A percentile compares a stretch with the other conserved stretches of the same genome.
Evolutionary conservation across 2,113 vertebrate species (phyloP).

Genomic region (Urocolius indicus): DNA sequence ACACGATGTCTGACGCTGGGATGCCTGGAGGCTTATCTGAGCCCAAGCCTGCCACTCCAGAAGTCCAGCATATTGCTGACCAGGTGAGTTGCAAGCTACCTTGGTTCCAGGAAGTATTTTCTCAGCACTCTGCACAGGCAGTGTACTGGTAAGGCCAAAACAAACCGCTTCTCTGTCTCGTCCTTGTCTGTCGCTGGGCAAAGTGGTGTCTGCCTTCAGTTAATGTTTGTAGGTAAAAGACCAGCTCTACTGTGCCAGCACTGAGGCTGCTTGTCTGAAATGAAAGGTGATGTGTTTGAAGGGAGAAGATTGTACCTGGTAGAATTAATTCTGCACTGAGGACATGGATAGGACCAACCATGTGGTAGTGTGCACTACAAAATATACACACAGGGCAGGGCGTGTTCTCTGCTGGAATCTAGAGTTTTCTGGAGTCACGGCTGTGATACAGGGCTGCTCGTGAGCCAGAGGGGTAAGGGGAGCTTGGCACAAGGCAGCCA

Average conservation of each 20-base stretch:
- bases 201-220: background rate
- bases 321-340: background rate
- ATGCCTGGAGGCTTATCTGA: slow-evolving; percentile 69
- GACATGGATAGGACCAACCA: background rate
- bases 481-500: background rate
- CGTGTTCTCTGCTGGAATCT: background rate
- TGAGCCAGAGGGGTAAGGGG: background rate
- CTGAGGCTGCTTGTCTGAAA: background rate
- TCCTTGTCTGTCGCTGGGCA: background rate
- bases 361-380: background rate
- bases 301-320: background rate
- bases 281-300: background rate
- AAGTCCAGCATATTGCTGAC: slow-evolving; percentile 77
- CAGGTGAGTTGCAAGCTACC: slow-evolving; percentile 63
- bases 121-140: background rate
- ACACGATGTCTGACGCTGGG: background rate
- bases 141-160: background rate
- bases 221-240: background rate
- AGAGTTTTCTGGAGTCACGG: background rate
- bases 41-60: slow-evolving; percentile 35
- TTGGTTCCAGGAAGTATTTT: background rate
- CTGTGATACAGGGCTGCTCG: background rate
- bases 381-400: background rate
- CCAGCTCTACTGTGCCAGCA: background rate
- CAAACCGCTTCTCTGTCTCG: background rate